A percentile compares a stretch with the other conserved stretches of the same genome.
These are phyloP conservation scores for Apteryx owenii DNA, from an alignment of 2,113 vertebrate genomes.

Conservation along the genomic window DNA sequence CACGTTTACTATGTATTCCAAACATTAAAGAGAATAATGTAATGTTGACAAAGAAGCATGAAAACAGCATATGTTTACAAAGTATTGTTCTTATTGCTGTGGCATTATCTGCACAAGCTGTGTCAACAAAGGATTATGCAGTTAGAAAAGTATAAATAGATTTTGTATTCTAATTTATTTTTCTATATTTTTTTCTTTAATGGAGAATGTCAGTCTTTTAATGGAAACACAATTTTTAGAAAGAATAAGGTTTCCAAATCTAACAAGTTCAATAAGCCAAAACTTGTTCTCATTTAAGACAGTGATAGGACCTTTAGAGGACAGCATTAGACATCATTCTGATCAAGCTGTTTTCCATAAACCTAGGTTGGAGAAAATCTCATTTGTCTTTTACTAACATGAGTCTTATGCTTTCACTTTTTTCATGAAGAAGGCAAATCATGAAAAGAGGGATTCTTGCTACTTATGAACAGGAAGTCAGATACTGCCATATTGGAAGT, in stretches of 20 bases:
- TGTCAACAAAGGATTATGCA: neutral
- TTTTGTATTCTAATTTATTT: constrained; percentile 8
- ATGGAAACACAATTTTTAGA: neutral
- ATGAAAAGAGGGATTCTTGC: neutral
- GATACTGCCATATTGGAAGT: neutral
- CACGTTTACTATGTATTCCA: neutral
- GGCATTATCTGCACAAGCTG: neutral
- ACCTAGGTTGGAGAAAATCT: constrained; percentile 4
- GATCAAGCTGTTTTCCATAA: constrained; percentile 44
- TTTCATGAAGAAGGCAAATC: neutral
- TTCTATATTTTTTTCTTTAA: neutral
- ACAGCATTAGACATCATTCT: constrained; percentile 14
- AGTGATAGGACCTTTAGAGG: neutral
- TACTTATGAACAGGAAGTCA: neutral
- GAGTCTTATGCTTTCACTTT: neutral
- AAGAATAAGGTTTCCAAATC: neutral
- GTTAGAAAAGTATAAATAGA: neutral
- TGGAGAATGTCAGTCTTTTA: neutral
- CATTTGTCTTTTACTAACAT: constrained; percentile 20
- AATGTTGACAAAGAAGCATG: neutral
- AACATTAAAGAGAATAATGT: neutral
- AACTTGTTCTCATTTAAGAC: constrained; percentile 6
- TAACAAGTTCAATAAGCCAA: neutral
- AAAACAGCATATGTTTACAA: neutral
- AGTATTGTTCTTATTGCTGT: neutral